Percentiles rank a stretch among this genome's conserved stretches.
phyloP scores from a whole-genome alignment of 2,797 vertebrate species.

The Eulemur rubriventer region DNA sequence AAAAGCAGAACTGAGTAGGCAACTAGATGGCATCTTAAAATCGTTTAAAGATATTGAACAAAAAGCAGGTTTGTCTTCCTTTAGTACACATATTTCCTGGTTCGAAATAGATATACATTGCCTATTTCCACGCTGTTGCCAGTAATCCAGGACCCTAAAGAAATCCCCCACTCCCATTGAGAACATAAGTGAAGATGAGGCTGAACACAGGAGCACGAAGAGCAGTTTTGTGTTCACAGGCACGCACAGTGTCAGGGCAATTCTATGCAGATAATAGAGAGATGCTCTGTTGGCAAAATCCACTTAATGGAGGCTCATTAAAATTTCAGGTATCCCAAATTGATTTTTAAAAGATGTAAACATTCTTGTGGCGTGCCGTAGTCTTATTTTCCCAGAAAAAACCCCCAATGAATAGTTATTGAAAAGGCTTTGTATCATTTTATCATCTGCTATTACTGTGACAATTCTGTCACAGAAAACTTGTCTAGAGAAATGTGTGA shows the following conservation, averaged over 20 bases:
- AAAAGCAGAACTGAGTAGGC: slow-evolving; percentile 93
- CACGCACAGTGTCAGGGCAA: rapidly evolving
- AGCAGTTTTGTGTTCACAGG: background rate
- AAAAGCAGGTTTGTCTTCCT: slow-evolving; percentile 92
- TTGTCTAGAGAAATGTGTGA: background rate
- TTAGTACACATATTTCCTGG: background rate
- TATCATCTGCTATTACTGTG: background rate
- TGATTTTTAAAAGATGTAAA: background rate
- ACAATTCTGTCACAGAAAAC: background rate
- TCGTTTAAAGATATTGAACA: slow-evolving; percentile 94
- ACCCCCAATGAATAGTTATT: background rate
- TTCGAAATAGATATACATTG: background rate
- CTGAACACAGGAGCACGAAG: rapidly evolving
- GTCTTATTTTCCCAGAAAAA: background rate
- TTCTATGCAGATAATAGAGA: background rate
- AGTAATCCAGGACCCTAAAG: background rate
- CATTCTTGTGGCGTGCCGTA: background rate
- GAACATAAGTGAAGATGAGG: no score
- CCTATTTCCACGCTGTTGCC: background rate
- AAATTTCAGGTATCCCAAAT: background rate
- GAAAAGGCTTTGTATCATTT: background rate
- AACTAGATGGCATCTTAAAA: slow-evolving; percentile 93
- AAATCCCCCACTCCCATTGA: background rate
- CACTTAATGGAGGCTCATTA: background rate
- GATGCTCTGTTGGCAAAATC: background rate